Evolutionary conservation across 2,888 invertebrate genomes (phyloP).

Genomic region (Diogma glabrata): DNA sequence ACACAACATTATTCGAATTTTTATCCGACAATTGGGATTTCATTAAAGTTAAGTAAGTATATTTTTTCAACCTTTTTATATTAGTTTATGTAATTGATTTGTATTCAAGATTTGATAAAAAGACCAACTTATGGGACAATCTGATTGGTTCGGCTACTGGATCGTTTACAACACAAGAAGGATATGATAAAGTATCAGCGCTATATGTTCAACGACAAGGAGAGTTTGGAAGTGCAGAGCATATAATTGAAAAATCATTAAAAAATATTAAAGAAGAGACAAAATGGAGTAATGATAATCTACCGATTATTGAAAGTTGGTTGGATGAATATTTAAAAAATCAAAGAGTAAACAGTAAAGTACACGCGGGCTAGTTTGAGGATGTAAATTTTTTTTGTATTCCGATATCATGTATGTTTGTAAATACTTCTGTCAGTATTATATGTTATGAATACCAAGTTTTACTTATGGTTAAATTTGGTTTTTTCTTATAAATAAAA

Average conservation of each 20-base stretch:
- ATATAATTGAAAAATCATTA: constrained; percentile 59
- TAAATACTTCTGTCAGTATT: no score
- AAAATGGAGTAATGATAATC: constrained; percentile 62
- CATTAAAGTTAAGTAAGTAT: constrained; percentile 49
- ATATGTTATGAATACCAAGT: no score
- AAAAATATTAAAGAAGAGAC: constrained; percentile 62
- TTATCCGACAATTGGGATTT: constrained; percentile 56
- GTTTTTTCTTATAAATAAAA: no score
- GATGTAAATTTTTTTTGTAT: no score
- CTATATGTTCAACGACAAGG: constrained; percentile 50
- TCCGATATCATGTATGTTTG: no score
- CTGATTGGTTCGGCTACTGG: constrained; percentile 63
- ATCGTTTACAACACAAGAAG: constrained; percentile 62
- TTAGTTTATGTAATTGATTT: not conserved
- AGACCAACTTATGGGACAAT: constrained; percentile 64
- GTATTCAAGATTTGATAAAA: constrained; percentile 47
- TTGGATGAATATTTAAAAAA: constrained; percentile 44
- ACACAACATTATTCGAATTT: constrained; percentile 59
- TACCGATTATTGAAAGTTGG: constrained; percentile 65
- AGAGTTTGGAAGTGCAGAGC: constrained; percentile 61
- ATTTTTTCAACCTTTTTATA: constrained; percentile 8
- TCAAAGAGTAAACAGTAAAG: no score
- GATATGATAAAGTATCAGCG: constrained; percentile 54
- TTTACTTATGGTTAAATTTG: no score
- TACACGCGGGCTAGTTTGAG: no score